These are phyloP conservation scores for Elysia chlorotica DNA, from an alignment of 1,140 invertebrate genomes.

Conservation along the genomic window DNA sequence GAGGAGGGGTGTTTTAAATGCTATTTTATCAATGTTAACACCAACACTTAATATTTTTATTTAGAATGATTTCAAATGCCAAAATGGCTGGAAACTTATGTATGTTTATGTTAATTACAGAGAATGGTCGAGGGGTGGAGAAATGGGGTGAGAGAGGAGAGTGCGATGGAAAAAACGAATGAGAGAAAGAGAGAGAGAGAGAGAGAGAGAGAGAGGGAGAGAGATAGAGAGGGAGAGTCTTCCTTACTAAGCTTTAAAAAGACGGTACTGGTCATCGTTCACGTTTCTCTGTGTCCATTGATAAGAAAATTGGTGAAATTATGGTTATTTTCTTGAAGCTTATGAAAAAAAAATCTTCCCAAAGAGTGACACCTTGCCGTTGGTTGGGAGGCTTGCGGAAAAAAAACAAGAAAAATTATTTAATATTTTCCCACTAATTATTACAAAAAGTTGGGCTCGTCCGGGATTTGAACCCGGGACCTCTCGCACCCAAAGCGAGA, in stretches of 20 bases:
- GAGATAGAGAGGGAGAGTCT: not conserved
- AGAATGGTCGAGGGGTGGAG: not conserved
- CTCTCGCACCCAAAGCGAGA: conserved; percentile 56
- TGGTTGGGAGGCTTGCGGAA: no score
- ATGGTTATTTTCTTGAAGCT: not conserved
- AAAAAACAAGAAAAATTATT: not conserved
- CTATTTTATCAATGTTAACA: not conserved
- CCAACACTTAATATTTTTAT: not conserved
- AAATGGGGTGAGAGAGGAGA: conserved; percentile 1
- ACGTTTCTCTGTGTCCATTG: not conserved
- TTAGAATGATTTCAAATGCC: not conserved
- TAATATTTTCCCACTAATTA: conserved; percentile 4
- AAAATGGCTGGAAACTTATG: not conserved
- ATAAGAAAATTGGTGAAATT: not conserved
- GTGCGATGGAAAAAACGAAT: not conserved
- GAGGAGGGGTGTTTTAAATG: not conserved
- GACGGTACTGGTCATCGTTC: not conserved
- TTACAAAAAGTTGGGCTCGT: conserved; percentile 43
- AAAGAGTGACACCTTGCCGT: no score
- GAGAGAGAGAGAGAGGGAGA: not conserved
- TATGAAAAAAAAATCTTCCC: no score
- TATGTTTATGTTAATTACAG: not conserved
- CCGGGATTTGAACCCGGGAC: conserved; percentile 55
- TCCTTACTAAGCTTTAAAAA: not conserved
- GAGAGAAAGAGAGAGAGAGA: not conserved